Conservation (phyloP, 2,797 vertebrate genomes). For the Spheniscus humboldti region DNA sequence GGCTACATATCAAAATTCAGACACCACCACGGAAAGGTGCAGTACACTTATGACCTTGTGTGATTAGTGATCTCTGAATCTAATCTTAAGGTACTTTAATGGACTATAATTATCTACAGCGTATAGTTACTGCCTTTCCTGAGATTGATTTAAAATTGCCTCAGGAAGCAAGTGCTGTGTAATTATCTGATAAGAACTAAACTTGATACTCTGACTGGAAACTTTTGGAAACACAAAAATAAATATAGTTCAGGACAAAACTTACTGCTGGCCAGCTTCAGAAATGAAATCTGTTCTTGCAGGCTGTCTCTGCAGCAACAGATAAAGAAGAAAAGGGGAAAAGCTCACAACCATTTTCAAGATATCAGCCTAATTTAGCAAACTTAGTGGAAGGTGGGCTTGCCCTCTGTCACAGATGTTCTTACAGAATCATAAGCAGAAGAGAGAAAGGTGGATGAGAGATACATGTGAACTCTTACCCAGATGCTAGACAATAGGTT, state of each 20-base stretch:
- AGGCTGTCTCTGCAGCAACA: not conserved
- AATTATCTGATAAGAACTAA: conserved; percentile 74
- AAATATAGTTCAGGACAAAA: conserved; percentile 61
- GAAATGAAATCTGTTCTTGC: conserved; percentile 42
- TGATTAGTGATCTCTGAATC: conserved; percentile 71
- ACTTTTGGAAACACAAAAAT: conserved; percentile 65
- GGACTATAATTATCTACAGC: conserved; percentile 71
- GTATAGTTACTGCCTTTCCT: conserved; percentile 68
- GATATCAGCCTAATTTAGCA: not conserved
- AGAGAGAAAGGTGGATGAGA: not conserved
- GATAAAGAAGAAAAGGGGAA: conserved; percentile 44
- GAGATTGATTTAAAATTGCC: conserved; percentile 73
- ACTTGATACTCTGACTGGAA: conserved; percentile 65
- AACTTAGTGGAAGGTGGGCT: not conserved
- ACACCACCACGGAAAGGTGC: conserved; percentile 20
- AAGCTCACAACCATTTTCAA: not conserved
- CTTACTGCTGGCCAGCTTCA: conserved; percentile 21
- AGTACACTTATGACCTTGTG: conserved; percentile 68
- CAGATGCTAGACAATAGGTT: not conserved
- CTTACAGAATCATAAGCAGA: not conserved
- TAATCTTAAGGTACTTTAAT: conserved; percentile 72
- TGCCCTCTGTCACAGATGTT: not conserved
- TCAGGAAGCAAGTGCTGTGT: conserved; percentile 65
- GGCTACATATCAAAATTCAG: conserved; percentile 56
- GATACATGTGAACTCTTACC: not conserved